These are phyloP conservation scores for Zele albiditarsus DNA, from an alignment of 2,888 invertebrate genomes.

Conservation along the genomic window DNA sequence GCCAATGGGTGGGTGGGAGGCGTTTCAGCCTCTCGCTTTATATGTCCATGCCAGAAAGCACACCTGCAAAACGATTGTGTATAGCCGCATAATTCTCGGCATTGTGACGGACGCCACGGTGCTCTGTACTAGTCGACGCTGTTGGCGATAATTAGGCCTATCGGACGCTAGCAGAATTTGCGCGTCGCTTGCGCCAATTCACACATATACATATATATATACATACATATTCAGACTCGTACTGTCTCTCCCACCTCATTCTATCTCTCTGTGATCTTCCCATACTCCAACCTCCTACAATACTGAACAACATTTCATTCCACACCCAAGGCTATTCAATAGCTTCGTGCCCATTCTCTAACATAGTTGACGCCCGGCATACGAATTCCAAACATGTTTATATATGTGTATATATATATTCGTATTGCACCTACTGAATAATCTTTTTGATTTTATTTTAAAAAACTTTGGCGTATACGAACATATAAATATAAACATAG, in stretches of 20 bases:
- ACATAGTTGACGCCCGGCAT: not conserved
- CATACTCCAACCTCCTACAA: not conserved
- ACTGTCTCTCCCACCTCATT: conserved; percentile 4
- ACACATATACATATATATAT: not conserved
- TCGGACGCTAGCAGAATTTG: conserved; percentile 39
- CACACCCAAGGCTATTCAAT: not conserved
- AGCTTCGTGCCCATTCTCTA: not conserved
- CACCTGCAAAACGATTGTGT: conserved; percentile 30
- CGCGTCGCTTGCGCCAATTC: conserved; percentile 26
- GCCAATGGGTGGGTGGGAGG: not conserved
- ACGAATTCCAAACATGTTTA: conserved; percentile 13
- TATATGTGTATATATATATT: no score
- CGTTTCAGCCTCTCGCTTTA: not conserved
- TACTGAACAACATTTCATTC: conserved; percentile 20
- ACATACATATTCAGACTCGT: conserved; percentile 24
- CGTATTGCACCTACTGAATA: conserved; percentile 38
- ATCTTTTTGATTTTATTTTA: conserved; percentile 55
- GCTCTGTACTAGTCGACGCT: conserved; percentile 21
- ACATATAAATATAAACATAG: no score
- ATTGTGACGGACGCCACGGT: conserved; percentile 25
- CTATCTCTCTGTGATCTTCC: not conserved
- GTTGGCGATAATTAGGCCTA: conserved; percentile 40
- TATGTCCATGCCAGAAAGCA: conserved; percentile 4
- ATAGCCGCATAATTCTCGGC: conserved; percentile 39
- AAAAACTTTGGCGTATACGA: conserved; percentile 39